phyloP scores from a whole-genome alignment of 2,113 vertebrate species.

The human (Homo sapiens) region DNA sequence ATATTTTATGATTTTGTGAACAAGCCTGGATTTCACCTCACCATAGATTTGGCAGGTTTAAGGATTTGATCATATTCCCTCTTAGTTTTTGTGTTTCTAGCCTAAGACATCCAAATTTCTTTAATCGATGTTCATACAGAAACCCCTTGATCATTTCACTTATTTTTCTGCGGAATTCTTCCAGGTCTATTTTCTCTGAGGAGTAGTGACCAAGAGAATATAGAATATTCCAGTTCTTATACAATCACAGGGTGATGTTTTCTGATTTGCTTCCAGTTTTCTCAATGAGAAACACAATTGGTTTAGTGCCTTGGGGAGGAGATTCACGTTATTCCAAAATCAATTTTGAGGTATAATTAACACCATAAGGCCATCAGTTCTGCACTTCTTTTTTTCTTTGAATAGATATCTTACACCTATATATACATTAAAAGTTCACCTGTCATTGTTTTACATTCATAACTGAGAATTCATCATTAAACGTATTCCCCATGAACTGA shows the following conservation, averaged over 20 bases:
- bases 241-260: background rate
- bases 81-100: conserved; percentile 26
- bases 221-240: background rate
- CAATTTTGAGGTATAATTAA: background rate
- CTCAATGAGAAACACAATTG: background rate
- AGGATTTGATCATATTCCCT: conserved; percentile 42
- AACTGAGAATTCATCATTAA: background rate
- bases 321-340: background rate
- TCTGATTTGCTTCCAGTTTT: conserved; percentile 4
- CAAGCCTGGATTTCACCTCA: background rate
- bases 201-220: background rate
- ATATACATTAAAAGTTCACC: background rate
- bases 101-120: background rate
- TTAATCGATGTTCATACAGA: conserved; percentile 5
- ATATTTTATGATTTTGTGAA: background rate
- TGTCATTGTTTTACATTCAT: background rate
- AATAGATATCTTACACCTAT: background rate
- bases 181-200: conserved; percentile 13
- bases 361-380: background rate
- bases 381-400: background rate
- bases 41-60: background rate
- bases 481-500: background rate
- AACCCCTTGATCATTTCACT: conserved; percentile 50
- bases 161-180: background rate
- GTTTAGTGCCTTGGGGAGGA: background rate